Evolutionary conservation across 2,797 vertebrate species (phyloP).

Genomic region (Periparus ater): DNA sequence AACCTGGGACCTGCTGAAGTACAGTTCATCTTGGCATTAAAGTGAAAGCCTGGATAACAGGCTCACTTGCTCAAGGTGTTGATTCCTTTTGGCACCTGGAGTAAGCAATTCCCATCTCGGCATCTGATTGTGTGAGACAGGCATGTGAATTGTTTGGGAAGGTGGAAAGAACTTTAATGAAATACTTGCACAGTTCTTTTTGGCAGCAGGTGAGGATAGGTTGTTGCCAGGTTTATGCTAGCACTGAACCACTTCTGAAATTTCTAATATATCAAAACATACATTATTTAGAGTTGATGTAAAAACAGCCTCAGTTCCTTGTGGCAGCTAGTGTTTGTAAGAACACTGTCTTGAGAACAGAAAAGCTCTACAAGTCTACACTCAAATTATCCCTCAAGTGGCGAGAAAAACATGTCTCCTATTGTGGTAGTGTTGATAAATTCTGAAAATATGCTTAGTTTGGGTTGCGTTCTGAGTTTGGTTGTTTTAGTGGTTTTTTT

Average conservation of each 20-base stretch:
- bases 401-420: not conserved
- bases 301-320: rapidly evolving
- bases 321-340: not conserved
- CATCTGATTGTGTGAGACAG: not conserved
- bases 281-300: not conserved
- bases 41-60: not conserved
- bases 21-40: not conserved
- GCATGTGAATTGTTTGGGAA: not conserved
- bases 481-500: not conserved
- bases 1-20: not conserved
- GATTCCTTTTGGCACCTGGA: not conserved
- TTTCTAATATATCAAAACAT: not conserved
- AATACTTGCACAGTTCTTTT: not conserved
- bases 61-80: not conserved
- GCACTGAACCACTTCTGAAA: not conserved
- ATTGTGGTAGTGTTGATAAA: not conserved
- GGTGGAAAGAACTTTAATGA: not conserved
- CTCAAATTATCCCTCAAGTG: not conserved
- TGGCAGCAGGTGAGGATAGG: not conserved
- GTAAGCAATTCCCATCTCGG: not conserved
- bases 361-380: not conserved
- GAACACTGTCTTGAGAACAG: not conserved
- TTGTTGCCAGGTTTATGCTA: not conserved
- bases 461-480: rapidly evolving
- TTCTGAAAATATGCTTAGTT: not conserved